These are phyloP conservation scores for Cyprinella venusta DNA, from an alignment of 2,797 vertebrate genomes.

Conservation along the genomic window DNA sequence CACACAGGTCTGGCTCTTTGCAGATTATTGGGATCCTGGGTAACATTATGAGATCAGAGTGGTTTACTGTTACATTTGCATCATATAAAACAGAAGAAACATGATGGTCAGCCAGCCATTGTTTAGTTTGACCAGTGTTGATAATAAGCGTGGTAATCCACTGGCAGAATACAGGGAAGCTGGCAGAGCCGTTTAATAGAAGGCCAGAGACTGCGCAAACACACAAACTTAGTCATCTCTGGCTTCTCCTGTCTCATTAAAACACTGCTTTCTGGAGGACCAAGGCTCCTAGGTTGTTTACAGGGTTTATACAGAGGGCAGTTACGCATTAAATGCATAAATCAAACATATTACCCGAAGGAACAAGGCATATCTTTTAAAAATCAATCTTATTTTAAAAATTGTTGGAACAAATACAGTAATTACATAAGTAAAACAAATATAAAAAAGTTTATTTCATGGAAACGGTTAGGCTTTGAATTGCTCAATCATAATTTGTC, in stretches of 20 bases:
- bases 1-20: slow-evolving; percentile 64
- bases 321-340: slow-evolving; percentile 8
- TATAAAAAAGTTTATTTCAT: no score
- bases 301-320: slow-evolving; percentile 11
- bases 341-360: background rate
- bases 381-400: no score
- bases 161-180: slow-evolving; percentile 20
- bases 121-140: slow-evolving; percentile 65
- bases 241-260: slow-evolving; percentile 34
- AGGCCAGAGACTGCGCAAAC: slow-evolving; percentile 7
- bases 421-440: no score
- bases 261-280: background rate
- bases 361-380: background rate
- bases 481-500: background rate
- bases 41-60: slow-evolving; percentile 73
- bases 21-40: slow-evolving; percentile 71
- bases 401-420: no score
- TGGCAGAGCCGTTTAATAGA: slow-evolving; percentile 6
- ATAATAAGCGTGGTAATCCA: slow-evolving; percentile 29
- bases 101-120: slow-evolving; percentile 59
- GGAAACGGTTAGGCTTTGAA: background rate
- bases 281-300: slow-evolving; percentile 6
- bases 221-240: slow-evolving; percentile 34
- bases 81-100: slow-evolving; percentile 71
- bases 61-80: slow-evolving; percentile 69